Evolutionary conservation across 2,797 vertebrate genomes (phyloP).

Genomic region (Prionace glauca): DNA sequence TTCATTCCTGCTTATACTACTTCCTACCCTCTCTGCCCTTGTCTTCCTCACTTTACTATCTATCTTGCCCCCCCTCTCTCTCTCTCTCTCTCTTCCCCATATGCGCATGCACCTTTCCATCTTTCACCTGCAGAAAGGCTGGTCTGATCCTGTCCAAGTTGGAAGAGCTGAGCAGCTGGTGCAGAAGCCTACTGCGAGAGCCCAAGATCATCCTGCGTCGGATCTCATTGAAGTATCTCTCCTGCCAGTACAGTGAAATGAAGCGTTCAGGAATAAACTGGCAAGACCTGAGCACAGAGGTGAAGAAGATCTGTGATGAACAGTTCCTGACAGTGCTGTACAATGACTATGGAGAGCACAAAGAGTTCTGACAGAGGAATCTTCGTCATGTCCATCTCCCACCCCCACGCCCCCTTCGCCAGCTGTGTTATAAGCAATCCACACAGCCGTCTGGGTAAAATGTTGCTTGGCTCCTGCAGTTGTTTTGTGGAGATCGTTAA

Average conservation of each 20-base stretch:
- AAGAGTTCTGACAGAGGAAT: slow-evolving; percentile 63
- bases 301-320: slow-evolving; percentile 90
- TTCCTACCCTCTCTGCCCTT: not conserved
- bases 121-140: slow-evolving; percentile 72
- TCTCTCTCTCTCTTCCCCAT: not conserved
- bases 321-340: slow-evolving; percentile 86
- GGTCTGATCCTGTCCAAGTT: slow-evolving; percentile 91
- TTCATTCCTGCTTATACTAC: not conserved
- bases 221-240: slow-evolving; percentile 80
- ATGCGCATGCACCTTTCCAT: not conserved
- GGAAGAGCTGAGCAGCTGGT: slow-evolving; percentile 84
- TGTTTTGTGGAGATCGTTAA: slow-evolving; percentile 9
- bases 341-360: slow-evolving; percentile 90
- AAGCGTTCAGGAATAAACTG: slow-evolving; percentile 86
- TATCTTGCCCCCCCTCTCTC: no score
- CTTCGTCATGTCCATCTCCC: slow-evolving; percentile 34
- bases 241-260: slow-evolving; percentile 94
- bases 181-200: slow-evolving; percentile 85
- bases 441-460: slow-evolving; percentile 44
- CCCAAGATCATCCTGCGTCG: slow-evolving; percentile 87
- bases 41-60: accelerated
- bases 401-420: no score
- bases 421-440: slow-evolving; percentile 31
- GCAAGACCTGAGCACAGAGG: slow-evolving; percentile 80
- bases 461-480: slow-evolving; percentile 32